phyloP scores from a whole-genome alignment of 2,888 invertebrate genomes.

The Chymomyza amoena region DNA sequence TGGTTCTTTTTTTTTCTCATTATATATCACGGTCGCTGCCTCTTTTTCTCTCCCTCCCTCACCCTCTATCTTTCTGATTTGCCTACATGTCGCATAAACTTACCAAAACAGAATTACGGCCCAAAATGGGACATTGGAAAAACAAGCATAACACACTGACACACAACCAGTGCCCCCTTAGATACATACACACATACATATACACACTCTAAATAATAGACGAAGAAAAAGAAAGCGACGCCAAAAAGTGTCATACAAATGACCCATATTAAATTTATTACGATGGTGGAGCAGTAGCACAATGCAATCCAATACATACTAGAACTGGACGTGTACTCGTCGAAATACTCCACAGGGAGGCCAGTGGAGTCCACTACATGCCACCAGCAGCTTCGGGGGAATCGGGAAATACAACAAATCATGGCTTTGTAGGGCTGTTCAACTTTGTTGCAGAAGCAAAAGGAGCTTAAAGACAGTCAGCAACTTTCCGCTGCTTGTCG shows the following conservation, averaged over 20 bases:
- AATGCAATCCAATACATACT: constrained; percentile 67
- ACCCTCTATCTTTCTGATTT: constrained; percentile 22
- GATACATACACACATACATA: constrained; percentile 13
- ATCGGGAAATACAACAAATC: background rate
- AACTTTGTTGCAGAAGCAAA: constrained; percentile 40
- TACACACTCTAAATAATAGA: constrained; percentile 9
- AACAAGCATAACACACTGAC: constrained; percentile 25
- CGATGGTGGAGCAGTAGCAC: constrained; percentile 54
- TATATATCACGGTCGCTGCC: too few species aligned
- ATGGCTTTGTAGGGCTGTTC: background rate
- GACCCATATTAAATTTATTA: constrained; percentile 74
- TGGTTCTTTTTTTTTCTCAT: constrained; percentile 15
- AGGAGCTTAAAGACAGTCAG: constrained; percentile 58
- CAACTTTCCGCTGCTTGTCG: constrained; percentile 49
- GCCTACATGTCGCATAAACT: constrained; percentile 35
- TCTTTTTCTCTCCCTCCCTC: constrained; percentile 23
- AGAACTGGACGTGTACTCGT: background rate
- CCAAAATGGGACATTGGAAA: constrained; percentile 19
- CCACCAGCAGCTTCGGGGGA: background rate
- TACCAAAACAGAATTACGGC: constrained; percentile 69
- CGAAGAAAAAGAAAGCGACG: constrained; percentile 16
- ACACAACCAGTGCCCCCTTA: background rate
- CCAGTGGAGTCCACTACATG: background rate
- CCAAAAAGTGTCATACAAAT: constrained; percentile 68
- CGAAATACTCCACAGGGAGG: background rate